Base-by-base conservation (phyloP, 1,140 invertebrate genomes). In the Druon quercuslanigerum region DNA sequence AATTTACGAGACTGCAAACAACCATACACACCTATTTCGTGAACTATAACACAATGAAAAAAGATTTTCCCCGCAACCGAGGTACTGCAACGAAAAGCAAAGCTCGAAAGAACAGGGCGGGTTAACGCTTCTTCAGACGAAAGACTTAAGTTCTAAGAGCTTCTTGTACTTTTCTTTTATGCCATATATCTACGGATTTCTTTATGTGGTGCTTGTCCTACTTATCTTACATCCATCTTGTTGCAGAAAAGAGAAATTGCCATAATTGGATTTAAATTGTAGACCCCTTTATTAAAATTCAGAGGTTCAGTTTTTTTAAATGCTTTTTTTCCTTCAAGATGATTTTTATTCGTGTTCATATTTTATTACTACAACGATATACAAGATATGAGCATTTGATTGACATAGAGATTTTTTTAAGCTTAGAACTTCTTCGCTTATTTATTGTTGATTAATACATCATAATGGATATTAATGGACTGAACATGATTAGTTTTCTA, bases 1-100 rank as follows among this genome's bases (percentile, higher is more conserved):
- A 66, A 66, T 66, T 66, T 66, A 66, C 40, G 57, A 66, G 57
- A 66, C 40, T 66, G 57, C 57, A 66, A 66, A 66, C 57, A 66
- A 66, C 57, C 57, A 66, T 66, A 20, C 57, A 66, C 20, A n/a
- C n/a, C 57, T 66, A 66, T 66, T 66, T 33, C 33, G 13, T 66
- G 25, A 66, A 66, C 57, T 66, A 66, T 66, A 66, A n/a, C 33
- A 40, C 25, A 33, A 14, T n/a, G 57, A 66, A 33, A 66, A 66
- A 66, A 66, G 57, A 66, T 66, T 66, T 66, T 40, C 25, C 40
- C 40, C 40, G 40, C 57, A 66, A 66, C 57, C 12, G 40, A 66
- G 20, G 19, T 11, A 40, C 33, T 6, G 33, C 57, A 66, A 66
- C 20, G 56, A 60, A 60, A 60, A 60, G 56, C 11, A 60, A 60